Evolutionary conservation across 2,888 invertebrate genomes (phyloP).

Genomic region (Drosophila prolongata): DNA sequence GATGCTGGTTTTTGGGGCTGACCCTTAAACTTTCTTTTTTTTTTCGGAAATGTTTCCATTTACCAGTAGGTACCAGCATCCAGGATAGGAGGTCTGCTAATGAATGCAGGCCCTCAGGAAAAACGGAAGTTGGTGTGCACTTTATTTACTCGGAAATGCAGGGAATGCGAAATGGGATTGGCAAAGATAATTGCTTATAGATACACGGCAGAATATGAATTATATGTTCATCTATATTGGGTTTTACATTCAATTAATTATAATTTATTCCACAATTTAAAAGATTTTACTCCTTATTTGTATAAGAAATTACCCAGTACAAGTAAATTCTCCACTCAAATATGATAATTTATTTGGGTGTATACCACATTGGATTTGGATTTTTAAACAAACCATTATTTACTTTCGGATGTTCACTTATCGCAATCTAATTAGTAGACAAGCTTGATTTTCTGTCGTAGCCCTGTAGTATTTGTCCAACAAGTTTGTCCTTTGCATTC

Average conservation of each 20-base stretch:
- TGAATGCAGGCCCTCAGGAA: conserved; percentile 5
- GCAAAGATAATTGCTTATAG: conserved; percentile 5
- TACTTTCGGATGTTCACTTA: conserved; percentile 20
- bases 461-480: conserved; percentile 14
- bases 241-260: neutral
- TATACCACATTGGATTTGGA: neutral
- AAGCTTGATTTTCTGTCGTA: conserved; percentile 12
- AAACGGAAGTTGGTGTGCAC: conserved; percentile 4
- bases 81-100: conserved; percentile 10
- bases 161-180: neutral
- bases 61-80: conserved; percentile 4
- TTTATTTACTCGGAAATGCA: conserved; percentile 19
- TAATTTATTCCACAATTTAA: no score
- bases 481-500: conserved; percentile 29
- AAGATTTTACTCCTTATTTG: no score
- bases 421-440: conserved; percentile 29
- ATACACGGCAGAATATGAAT: neutral
- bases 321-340: no score
- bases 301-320: no score
- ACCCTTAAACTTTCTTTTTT: conserved; percentile 3
- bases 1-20: conserved; percentile 7
- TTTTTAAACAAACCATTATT: neutral
- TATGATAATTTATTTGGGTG: neutral
- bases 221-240: neutral
- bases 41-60: conserved; percentile 19